Base-by-base conservation (phyloP, 2,797 vertebrate species). In the Ceryle rudis region DNA sequence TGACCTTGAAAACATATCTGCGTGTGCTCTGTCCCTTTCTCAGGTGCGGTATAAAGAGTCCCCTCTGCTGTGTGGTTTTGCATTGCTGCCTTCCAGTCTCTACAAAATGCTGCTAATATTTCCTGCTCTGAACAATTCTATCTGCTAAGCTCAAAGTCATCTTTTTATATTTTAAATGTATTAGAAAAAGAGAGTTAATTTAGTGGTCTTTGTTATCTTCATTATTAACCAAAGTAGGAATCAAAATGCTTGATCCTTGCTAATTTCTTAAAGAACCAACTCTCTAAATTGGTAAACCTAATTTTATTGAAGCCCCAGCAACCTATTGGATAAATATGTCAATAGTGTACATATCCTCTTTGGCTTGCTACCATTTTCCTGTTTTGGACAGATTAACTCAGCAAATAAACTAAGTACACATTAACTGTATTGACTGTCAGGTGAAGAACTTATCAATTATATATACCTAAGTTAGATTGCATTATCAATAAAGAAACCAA, bases 401-500 rank as follows among this genome's bases (percentile, higher is more conserved):
- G 81, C 93, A 94, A 94, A 93, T 94, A 96, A 95, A 85, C 54
- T 74, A 88, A 91, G 57, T 78, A 71, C 85, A 86, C 86, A 92
- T 97, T 93, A 96, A 85, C 51, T 4, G 11, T 85, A 91, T 86
- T 91, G 79, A 96, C 69, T 90, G 73, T 64, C 79, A 79, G 60
- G 71, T 91, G 91, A 96, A 96, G 93, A 95, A 95, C 21, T 60
- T 79, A 94, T 89, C 79, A 90, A 87, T 69, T 94, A 77, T 73
- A 89, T 89, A 79, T 94, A 74, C n/a, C 87, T 77, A 78, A 86
- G 62, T 90, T 91, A 90, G 55, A 96, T 60, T 92, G 47, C 52
- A 83, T 81, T 96, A 95, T 94, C 92, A 84, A 91, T 97, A 95
- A 74, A 78, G 73, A 88, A 94, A 92, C 35, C 31, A 87, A 72